Evolutionary conservation across 2,888 invertebrate species (phyloP).

Genomic region (Nomada lathburiana): DNA sequence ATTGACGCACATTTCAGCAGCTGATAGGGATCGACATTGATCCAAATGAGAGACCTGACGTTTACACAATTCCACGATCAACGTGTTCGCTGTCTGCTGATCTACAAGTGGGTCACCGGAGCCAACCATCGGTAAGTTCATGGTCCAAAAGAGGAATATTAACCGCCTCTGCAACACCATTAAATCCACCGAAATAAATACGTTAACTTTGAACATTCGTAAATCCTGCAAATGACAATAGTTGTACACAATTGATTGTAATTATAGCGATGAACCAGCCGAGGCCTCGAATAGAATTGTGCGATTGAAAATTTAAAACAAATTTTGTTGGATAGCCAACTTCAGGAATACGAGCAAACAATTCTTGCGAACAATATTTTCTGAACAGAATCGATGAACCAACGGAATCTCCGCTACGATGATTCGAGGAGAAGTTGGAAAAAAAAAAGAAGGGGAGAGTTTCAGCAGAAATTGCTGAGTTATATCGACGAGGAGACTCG

Average conservation of each 20-base stretch:
- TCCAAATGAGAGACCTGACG: slow-evolving; percentile 36
- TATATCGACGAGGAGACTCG: slow-evolving; percentile 37
- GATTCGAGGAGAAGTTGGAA: too few species aligned
- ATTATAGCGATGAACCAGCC: too few species aligned
- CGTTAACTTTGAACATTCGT: background rate
- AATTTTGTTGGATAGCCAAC: too few species aligned
- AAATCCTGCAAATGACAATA: background rate
- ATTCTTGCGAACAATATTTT: too few species aligned
- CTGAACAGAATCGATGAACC: too few species aligned
- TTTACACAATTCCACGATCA: slow-evolving; percentile 29
- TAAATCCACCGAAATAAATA: background rate
- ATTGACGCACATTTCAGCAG: slow-evolving; percentile 6
- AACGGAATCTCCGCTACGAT: too few species aligned
- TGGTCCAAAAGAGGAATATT: slow-evolving; percentile 1
- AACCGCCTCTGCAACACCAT: background rate
- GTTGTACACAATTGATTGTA: too few species aligned
- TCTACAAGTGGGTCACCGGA: slow-evolving; percentile 25
- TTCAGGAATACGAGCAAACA: too few species aligned
- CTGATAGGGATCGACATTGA: slow-evolving; percentile 45
- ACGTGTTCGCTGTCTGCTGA: slow-evolving; percentile 38
- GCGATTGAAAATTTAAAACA: too few species aligned
- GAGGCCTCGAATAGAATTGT: too few species aligned
- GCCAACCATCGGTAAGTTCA: slow-evolving; percentile 12
- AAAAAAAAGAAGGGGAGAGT: slow-evolving; percentile 15
- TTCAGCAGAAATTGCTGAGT: slow-evolving; percentile 57